Percentiles rank a stretch among this genome's conserved stretches.
Evolutionary conservation across 1,140 invertebrate species (phyloP).

Genomic region (Lasioglossum baleicum): DNA sequence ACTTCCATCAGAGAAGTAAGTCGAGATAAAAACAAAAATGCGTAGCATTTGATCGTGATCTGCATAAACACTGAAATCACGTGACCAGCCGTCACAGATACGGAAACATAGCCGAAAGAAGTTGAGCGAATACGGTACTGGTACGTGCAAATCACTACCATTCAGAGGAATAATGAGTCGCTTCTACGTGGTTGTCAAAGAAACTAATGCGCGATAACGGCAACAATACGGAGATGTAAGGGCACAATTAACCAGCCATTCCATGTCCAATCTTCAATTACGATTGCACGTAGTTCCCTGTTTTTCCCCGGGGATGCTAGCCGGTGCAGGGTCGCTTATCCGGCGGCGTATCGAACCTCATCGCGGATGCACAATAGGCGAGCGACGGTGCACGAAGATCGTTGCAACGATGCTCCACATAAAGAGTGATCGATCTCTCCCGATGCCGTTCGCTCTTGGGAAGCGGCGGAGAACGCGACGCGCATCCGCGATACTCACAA

Average conservation of each 20-base stretch:
- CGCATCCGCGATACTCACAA: not conserved
- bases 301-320: not conserved
- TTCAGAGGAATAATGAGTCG: not conserved
- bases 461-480: not conserved
- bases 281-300: slow-evolving; percentile 22
- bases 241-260: slow-evolving; percentile 18
- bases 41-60: too few relatives aligned
- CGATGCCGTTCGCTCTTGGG: slow-evolving; percentile 7
- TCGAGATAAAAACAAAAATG: too few relatives aligned
- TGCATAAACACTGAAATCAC: too few relatives aligned
- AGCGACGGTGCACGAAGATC: slow-evolving; percentile 26
- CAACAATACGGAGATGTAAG: slow-evolving; percentile 36
- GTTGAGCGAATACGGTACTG: not conserved
- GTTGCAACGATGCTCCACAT: slow-evolving; percentile 39
- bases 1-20: too few relatives aligned
- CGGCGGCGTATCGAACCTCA: slow-evolving; percentile 12
- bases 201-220: slow-evolving; percentile 30
- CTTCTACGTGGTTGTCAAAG: slow-evolving; percentile 25
- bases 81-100: too few relatives aligned
- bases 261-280: slow-evolving; percentile 34
- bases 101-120: too few relatives aligned
- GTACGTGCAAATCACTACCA: not conserved
- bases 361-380: slow-evolving; percentile 36
- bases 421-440: slow-evolving; percentile 40
- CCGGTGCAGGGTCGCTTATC: slow-evolving; percentile 15